A percentile compares a stretch with the other conserved stretches of the same genome.
phyloP scores from a whole-genome alignment of 2,888 invertebrate genomes.

The Frankliniella fusca region DNA sequence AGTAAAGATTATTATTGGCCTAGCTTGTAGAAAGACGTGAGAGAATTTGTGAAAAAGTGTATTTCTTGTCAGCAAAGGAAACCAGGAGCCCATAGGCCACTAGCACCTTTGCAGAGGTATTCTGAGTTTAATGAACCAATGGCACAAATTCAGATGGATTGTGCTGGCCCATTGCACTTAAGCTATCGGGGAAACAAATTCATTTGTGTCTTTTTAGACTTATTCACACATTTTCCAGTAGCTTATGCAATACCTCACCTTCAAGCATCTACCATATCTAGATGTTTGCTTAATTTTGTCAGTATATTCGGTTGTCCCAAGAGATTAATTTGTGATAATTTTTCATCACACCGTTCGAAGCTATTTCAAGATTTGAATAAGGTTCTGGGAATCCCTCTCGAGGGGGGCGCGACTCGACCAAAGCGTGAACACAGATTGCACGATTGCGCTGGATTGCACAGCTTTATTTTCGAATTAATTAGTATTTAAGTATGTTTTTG shows the following conservation, averaged over 20 bases:
- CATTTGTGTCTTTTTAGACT: not conserved
- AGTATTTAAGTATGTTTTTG: no score
- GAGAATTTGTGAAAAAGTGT: not conserved
- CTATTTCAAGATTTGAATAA: not conserved
- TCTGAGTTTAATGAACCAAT: not conserved
- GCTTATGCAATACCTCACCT: not conserved
- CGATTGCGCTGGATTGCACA: no score
- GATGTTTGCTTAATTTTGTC: not conserved
- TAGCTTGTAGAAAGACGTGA: not conserved
- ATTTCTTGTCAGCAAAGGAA: not conserved
- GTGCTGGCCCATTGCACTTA: not conserved
- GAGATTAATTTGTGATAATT: not conserved
- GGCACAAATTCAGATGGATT: not conserved
- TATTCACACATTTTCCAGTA: not conserved
- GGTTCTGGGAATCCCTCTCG: not conserved
- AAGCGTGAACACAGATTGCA: no score
- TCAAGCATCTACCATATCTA: not conserved
- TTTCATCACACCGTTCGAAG: not conserved
- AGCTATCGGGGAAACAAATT: not conserved
- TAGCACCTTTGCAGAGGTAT: not conserved
- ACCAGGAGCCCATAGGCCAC: not conserved
- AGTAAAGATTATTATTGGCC: slow-evolving; percentile 6
- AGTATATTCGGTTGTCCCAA: not conserved
- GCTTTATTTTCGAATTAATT: no score
- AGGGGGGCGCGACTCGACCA: no score